Evolutionary conservation across 2,113 vertebrate genomes (phyloP).

Genomic region (Pluvianellus socialis): DNA sequence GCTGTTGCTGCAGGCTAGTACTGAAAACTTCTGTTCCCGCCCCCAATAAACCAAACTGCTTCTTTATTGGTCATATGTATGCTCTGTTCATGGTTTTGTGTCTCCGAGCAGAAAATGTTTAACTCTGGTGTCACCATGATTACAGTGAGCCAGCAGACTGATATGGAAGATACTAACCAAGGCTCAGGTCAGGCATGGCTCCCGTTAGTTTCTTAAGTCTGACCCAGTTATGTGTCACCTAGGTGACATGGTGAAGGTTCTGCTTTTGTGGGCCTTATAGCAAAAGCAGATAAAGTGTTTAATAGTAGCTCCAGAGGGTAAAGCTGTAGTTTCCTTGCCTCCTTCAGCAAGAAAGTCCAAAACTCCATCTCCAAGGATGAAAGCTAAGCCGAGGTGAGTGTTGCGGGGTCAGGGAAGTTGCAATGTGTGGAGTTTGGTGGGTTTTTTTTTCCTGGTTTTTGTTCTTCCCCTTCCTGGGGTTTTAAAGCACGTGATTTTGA

Average conservation of each 20-base stretch:
- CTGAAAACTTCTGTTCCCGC: not conserved
- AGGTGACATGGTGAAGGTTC: not conserved
- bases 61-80: not conserved
- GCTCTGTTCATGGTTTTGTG: not conserved
- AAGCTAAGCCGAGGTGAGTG: slow-evolving; percentile 54
- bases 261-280: not conserved
- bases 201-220: not conserved
- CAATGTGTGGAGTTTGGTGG: not conserved
- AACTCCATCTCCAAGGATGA: not conserved
- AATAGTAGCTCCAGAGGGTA: not conserved
- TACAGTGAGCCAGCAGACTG: not conserved
- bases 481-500: not conserved
- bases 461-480: not conserved
- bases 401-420: not conserved
- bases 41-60: accelerated
- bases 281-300: not conserved
- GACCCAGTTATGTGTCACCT: not conserved
- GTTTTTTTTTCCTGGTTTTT: not conserved
- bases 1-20: not conserved
- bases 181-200: slow-evolving; percentile 53
- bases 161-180: not conserved
- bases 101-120: not conserved
- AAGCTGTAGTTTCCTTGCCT: not conserved
- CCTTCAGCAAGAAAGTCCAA: not conserved
- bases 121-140: not conserved